These are phyloP conservation scores for Biston betularia DNA, from an alignment of 2,888 invertebrate species.

Conservation along the genomic window DNA sequence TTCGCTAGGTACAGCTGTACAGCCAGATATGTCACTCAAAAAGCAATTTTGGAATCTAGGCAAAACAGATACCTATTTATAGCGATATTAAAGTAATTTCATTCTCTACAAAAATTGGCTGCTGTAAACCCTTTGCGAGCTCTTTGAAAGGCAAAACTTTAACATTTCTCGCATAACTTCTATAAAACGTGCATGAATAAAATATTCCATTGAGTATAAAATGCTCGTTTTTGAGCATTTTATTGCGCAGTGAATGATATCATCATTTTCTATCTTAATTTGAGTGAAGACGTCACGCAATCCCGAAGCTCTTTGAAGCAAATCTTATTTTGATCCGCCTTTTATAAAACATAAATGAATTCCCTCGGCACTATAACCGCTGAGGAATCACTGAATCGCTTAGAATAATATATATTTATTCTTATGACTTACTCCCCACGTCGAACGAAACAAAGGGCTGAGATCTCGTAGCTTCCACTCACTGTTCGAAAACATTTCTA, in stretches of 20 bases:
- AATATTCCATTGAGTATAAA: slow-evolving; percentile 22
- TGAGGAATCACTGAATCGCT: slow-evolving; percentile 62
- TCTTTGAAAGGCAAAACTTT: slow-evolving; percentile 14
- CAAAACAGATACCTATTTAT: not conserved
- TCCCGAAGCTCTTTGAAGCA: slow-evolving; percentile 14
- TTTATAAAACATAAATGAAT: slow-evolving; percentile 24
- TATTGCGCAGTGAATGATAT: slow-evolving; percentile 19
- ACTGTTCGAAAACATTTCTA: slow-evolving; percentile 55
- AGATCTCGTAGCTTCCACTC: slow-evolving; percentile 28
- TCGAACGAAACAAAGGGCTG: slow-evolving; percentile 59
- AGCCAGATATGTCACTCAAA: too few relatives aligned
- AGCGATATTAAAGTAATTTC: not conserved
- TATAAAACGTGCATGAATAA: slow-evolving; percentile 22
- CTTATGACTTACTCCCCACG: slow-evolving; percentile 52
- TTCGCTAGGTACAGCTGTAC: too few relatives aligned
- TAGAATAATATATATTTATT: slow-evolving; percentile 65
- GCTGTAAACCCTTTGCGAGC: slow-evolving; percentile 2
- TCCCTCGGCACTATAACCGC: slow-evolving; percentile 44
- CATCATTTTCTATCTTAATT: slow-evolving; percentile 24
- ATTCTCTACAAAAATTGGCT: slow-evolving; percentile 12
- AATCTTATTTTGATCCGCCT: slow-evolving; percentile 19
- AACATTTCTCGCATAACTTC: slow-evolving; percentile 27
- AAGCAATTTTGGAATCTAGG: not conserved
- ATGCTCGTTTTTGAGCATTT: slow-evolving; percentile 17
- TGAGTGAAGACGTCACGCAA: slow-evolving; percentile 11